Evolutionary conservation across 2,797 vertebrate genomes (phyloP).

Genomic region (Lateolabrax maculatus): DNA sequence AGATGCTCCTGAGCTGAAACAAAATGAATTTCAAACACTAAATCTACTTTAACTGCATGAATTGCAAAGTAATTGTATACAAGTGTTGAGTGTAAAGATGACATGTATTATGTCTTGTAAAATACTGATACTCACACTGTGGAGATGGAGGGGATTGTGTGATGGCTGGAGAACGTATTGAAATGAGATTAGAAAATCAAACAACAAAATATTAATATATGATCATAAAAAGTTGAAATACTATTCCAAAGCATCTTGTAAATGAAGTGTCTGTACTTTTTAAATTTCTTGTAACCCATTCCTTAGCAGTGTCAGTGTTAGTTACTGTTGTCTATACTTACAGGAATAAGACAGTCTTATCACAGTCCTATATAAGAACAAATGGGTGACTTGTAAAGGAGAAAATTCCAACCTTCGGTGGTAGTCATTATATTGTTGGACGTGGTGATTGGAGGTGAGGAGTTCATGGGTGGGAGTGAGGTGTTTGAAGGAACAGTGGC

Average conservation of each 20-base stretch:
- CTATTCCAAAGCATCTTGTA: neutral
- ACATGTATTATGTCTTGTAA: neutral
- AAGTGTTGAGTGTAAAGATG: too few species aligned
- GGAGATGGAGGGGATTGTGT: fast-evolving
- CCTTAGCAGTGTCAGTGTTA: neutral
- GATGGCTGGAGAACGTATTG: neutral
- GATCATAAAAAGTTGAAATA: neutral
- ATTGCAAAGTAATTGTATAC: too few species aligned
- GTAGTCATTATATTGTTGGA: neutral
- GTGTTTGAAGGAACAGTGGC: neutral
- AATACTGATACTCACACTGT: conserved; percentile 37
- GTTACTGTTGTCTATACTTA: neutral
- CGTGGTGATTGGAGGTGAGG: conserved; percentile 35
- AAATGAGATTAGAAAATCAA: neutral
- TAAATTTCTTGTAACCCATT: neutral
- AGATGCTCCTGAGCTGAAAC: neutral
- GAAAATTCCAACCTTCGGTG: conserved; percentile 48
- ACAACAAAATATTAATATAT: conserved; percentile 7
- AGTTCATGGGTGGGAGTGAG: neutral
- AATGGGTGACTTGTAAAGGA: neutral
- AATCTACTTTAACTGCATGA: neutral
- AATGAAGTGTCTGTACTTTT: neutral
- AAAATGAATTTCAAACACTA: neutral
- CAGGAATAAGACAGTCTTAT: neutral
- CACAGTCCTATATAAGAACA: neutral